Percentiles rank a stretch among this genome's conserved stretches.
Conservation (phyloP, 2,888 invertebrate genomes). For the Clusia tigrina region DNA sequence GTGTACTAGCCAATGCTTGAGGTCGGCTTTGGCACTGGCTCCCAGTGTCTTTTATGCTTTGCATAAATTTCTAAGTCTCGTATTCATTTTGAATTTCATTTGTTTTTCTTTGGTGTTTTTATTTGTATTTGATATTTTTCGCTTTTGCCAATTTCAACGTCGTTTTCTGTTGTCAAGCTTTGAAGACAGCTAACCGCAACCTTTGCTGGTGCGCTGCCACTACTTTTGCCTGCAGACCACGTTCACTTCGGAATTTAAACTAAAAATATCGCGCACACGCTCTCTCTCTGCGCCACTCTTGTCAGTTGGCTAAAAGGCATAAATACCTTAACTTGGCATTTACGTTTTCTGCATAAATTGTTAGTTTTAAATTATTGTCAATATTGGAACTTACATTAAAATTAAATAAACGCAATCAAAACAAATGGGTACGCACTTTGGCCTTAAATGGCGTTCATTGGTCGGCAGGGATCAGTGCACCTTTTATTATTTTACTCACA, state of each 20-base stretch:
- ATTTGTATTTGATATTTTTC: not conserved
- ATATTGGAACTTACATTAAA: not conserved
- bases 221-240: constrained; percentile 25
- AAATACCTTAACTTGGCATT: not conserved
- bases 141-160: constrained; percentile 15
- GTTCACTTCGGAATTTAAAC: constrained; percentile 27
- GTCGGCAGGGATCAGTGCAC: too few species aligned
- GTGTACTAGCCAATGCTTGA: not conserved
- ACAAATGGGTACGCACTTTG: too few species aligned
- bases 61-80: not conserved
- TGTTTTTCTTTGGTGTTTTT: too few species aligned
- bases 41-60: not conserved
- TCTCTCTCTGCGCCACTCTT: not conserved
- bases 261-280: constrained; percentile 9
- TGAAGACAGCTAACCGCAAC: not conserved
- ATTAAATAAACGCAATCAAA: too few species aligned
- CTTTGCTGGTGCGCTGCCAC: too few species aligned
- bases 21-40: not conserved
- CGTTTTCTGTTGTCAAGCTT: constrained; percentile 10
- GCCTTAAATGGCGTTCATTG: too few species aligned
- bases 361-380: not conserved
- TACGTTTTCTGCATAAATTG: not conserved
- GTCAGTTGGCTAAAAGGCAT: not conserved
- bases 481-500: too few species aligned
- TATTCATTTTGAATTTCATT: too few species aligned